Percentiles rank a stretch among this genome's conserved stretches.
These are phyloP conservation scores for Amphimallon solstitiale DNA, from an alignment of 2,888 invertebrate genomes.

Conservation along the genomic window DNA sequence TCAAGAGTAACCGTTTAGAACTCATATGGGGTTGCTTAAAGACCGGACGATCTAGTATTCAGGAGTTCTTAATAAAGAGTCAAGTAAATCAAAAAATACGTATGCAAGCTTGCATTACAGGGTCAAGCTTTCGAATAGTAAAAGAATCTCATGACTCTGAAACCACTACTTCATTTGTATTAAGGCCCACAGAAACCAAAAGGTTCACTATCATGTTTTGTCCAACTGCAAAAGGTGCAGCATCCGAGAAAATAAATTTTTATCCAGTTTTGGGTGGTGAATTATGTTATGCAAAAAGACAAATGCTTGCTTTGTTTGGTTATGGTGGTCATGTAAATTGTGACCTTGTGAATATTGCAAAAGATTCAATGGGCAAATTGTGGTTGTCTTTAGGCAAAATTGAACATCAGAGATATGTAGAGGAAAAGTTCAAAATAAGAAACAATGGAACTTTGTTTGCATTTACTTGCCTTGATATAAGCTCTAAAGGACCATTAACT, in stretches of 20 bases:
- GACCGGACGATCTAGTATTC: conserved; percentile 65
- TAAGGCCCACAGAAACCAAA: conserved; percentile 70
- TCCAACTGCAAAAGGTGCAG: conserved; percentile 67
- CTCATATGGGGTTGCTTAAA: conserved; percentile 71
- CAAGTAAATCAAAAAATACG: conserved; percentile 67
- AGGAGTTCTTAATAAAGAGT: conserved; percentile 69
- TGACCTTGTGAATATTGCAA: conserved; percentile 64
- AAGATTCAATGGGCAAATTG: conserved; percentile 68
- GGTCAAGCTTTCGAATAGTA: conserved; percentile 63
- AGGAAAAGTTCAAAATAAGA: conserved; percentile 64
- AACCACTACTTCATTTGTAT: conserved; percentile 58
- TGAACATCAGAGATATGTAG: conserved; percentile 62
- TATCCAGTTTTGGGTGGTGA: conserved; percentile 58
- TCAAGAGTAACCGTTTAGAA: conserved; percentile 68
- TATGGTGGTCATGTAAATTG: conserved; percentile 70
- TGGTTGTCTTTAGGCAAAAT: conserved; percentile 70
- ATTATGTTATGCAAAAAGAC: conserved; percentile 38
- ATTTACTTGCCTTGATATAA: conserved; percentile 61
- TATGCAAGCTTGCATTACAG: conserved; percentile 65
- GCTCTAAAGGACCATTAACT: conserved; percentile 51
- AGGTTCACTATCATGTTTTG: conserved; percentile 67
- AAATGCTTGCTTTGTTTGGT: conserved; percentile 63
- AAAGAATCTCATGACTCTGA: conserved; percentile 58
- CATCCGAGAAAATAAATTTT: conserved; percentile 67
- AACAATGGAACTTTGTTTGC: conserved; percentile 69